Evolutionary conservation across 2,888 invertebrate genomes (phyloP), one percentile per base, ranked within the genome.

Genomic region (Epistrophella euchroma): DNA sequence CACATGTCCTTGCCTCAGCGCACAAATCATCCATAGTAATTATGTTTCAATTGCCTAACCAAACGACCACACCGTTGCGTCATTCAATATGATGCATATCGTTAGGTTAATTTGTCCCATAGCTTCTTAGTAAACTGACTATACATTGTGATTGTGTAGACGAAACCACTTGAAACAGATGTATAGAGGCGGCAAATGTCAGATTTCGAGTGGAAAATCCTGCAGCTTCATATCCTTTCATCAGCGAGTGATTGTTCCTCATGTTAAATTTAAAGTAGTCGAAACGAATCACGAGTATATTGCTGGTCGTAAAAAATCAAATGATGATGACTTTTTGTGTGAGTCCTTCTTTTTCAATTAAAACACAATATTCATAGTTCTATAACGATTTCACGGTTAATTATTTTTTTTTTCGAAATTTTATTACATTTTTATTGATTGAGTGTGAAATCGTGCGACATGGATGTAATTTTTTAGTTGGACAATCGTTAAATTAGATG

Each of bases 21-120:
- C 68, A 80, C 85, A 85, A 76, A 76, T 76, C 75, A 85, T 80
- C 32, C 66, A 55, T 32, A 72, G 72, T 68, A 81, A 85, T 85
- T 85, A 76, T 73, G 60, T 72, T 58, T 64, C 84, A 80, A 80
- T 84, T 75, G 79, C 76, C 55, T 60, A 40, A 80, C 80, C 55
- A 62, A 55, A 72, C 52, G 71, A 85, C 80, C 85, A 85, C 79
- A 56, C 55, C 84, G 71, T 76, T 72, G 62, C 72, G 72, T 68
- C 76, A 81, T 28, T 62, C 76, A 55, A 85, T 81, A 81, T 85
- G 81, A 81, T 85, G 81, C 85, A 85, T 76, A 81, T 81, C 81
- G 17, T n/a, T 56, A 62, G 73, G 72, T 60, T 81, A 60, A 81
- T 50, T 70, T 52, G 25, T 50, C 60, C 70, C 32, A 32, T 32